Evolutionary conservation across 2,113 vertebrate species (phyloP).

Genomic region (Cathartes aura): DNA sequence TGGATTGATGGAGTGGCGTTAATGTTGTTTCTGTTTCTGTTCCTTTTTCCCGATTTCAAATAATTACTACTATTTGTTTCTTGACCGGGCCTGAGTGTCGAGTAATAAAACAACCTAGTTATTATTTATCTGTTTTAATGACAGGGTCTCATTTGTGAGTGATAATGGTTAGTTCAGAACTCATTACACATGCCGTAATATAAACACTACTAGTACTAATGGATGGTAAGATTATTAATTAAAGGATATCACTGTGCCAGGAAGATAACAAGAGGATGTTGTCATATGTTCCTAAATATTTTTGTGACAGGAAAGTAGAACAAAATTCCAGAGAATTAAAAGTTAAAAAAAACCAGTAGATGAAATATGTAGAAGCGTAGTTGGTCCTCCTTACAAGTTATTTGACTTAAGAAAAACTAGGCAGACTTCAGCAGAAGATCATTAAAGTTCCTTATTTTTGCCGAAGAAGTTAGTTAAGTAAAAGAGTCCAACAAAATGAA

Average conservation of each 20-base stretch:
- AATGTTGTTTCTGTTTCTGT: not conserved
- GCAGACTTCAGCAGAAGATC: not conserved
- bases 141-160: not conserved
- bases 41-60: not conserved
- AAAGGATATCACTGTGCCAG: not conserved
- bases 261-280: constrained; percentile 39
- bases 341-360: not conserved
- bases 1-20: not conserved
- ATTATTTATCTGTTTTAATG: not conserved
- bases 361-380: not conserved
- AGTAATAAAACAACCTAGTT: not conserved
- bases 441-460: not conserved
- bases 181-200: not conserved
- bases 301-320: not conserved
- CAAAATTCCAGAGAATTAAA: not conserved
- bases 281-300: not conserved
- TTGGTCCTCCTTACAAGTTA: not conserved
- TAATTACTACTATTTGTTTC: not conserved
- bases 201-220: constrained; percentile 47
- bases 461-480: constrained; percentile 27
- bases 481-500: not conserved
- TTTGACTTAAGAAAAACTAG: not conserved
- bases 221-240: constrained; percentile 35
- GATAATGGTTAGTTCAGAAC: not conserved
- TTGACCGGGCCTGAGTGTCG: fast-evolving